phyloP scores from a whole-genome alignment of 1,140 invertebrate species.

The Drosophila chauvacae region DNA sequence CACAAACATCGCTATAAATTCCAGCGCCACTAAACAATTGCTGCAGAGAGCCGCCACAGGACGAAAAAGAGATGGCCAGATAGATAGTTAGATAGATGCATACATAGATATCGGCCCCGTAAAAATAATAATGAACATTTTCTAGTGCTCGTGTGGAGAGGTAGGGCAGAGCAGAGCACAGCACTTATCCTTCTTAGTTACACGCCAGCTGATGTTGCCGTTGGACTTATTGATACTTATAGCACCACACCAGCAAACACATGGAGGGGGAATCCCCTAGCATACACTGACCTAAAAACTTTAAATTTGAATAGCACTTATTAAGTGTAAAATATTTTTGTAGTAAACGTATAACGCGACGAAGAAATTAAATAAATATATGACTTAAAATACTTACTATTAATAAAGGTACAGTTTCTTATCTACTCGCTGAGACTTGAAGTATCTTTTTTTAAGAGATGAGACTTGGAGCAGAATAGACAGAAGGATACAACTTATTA shows the following conservation, averaged over 20 bases:
- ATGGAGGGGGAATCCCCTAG: conserved; percentile 13
- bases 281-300: conserved; percentile 1
- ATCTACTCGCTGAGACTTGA: neutral
- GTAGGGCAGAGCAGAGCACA: conserved; percentile 16
- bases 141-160: conserved; percentile 45
- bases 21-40: conserved; percentile 67
- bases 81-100: conserved; percentile 28
- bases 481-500: neutral
- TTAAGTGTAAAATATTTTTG: too few species aligned
- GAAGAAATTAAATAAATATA: too few species aligned
- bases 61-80: conserved; percentile 25
- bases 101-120: conserved; percentile 21
- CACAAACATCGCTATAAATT: conserved; percentile 79
- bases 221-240: conserved; percentile 80
- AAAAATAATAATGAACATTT: conserved; percentile 80
- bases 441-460: too few species aligned
- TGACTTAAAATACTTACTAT: neutral
- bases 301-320: too few species aligned
- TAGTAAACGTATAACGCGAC: neutral
- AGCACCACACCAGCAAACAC: conserved; percentile 51
- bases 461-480: neutral
- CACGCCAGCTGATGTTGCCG: conserved; percentile 65
- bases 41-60: conserved; percentile 14
- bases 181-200: conserved; percentile 82
- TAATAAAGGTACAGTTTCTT: neutral